Evolutionary conservation across 1,140 invertebrate genomes (phyloP).

Genomic region (Drosophila varians): DNA sequence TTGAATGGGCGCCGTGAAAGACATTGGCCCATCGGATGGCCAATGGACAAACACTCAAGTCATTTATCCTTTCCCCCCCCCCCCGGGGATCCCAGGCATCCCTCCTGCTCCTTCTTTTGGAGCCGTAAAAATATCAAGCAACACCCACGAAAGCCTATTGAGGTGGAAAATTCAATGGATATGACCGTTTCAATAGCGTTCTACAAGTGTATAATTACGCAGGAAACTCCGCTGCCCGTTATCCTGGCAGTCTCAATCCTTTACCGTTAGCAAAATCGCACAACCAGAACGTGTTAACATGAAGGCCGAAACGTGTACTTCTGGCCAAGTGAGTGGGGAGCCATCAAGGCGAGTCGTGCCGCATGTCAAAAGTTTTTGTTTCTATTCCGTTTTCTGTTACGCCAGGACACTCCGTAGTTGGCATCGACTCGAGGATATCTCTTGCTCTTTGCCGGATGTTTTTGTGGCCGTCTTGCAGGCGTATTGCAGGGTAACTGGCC

Average conservation of each 20-base stretch:
- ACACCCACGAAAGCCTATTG: slow-evolving; percentile 36
- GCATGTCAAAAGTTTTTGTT: slow-evolving; percentile 42
- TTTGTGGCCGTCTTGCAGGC: too few relatives aligned
- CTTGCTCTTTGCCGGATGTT: too few relatives aligned
- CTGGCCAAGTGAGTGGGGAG: slow-evolving; percentile 34
- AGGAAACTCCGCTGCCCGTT: background rate
- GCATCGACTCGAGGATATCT: background rate
- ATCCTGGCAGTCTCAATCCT: background rate
- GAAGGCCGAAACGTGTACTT: slow-evolving; percentile 35
- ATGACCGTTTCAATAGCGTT: slow-evolving; percentile 58
- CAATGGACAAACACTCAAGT: slow-evolving; percentile 72
- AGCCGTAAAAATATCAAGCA: slow-evolving; percentile 10
- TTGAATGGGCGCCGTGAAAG: slow-evolving; percentile 62
- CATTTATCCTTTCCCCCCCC: too few relatives aligned
- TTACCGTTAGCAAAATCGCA: background rate
- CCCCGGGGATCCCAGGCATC: too few relatives aligned
- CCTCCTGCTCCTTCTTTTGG: background rate
- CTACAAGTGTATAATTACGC: slow-evolving; percentile 64
- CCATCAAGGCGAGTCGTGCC: slow-evolving; percentile 38
- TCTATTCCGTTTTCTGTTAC: slow-evolving; percentile 10
- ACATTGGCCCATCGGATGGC: slow-evolving; percentile 28
- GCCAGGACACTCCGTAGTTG: background rate
- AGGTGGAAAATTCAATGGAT: slow-evolving; percentile 65
- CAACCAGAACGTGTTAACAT: slow-evolving; percentile 45
- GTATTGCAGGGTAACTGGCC: background rate